Evolutionary conservation across 2,888 invertebrate genomes (phyloP).

Genomic region (Amblyjoppa fuscipennis): DNA sequence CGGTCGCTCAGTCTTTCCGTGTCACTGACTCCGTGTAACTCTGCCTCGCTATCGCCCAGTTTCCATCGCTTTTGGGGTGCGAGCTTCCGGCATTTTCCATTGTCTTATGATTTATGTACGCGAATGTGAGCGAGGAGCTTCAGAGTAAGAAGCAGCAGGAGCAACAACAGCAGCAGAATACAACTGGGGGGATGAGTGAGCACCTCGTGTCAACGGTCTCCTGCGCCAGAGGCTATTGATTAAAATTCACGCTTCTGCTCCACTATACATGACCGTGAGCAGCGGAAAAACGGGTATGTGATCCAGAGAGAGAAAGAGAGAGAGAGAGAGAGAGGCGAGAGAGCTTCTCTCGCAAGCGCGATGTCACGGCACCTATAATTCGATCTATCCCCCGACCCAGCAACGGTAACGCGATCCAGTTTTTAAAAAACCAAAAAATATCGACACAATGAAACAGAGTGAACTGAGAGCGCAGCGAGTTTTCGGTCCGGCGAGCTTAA

Average conservation of each 20-base stretch:
- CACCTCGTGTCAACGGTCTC: conserved; percentile 43
- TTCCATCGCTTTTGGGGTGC: conserved; percentile 34
- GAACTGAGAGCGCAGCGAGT: conserved; percentile 5
- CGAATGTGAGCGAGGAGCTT: conserved; percentile 4
- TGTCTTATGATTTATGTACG: conserved; percentile 82
- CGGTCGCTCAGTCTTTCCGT: conserved; percentile 44
- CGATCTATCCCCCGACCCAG: conserved; percentile 30
- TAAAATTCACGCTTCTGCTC: conserved; percentile 55
- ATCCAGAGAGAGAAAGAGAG: no score
- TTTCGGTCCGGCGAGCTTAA: conserved; percentile 44
- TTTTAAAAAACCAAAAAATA: conserved; percentile 25
- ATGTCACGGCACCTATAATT: conserved; percentile 56
- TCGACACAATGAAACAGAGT: background rate
- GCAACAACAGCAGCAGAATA: conserved; percentile 7
- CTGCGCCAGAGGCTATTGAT: conserved; percentile 63
- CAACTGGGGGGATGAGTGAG: conserved; percentile 40
- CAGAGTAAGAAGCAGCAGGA: conserved; percentile 32
- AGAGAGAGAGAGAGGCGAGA: background rate
- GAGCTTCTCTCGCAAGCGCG: conserved; percentile 9
- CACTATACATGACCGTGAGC: conserved; percentile 29
- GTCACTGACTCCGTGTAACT: background rate
- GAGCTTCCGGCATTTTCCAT: conserved; percentile 76
- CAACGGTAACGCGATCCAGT: conserved; percentile 44
- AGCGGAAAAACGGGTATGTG: conserved; percentile 23
- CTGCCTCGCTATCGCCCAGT: background rate